phyloP scores from a whole-genome alignment of 2,797 vertebrate species.

The Enteromius treurensis region DNA sequence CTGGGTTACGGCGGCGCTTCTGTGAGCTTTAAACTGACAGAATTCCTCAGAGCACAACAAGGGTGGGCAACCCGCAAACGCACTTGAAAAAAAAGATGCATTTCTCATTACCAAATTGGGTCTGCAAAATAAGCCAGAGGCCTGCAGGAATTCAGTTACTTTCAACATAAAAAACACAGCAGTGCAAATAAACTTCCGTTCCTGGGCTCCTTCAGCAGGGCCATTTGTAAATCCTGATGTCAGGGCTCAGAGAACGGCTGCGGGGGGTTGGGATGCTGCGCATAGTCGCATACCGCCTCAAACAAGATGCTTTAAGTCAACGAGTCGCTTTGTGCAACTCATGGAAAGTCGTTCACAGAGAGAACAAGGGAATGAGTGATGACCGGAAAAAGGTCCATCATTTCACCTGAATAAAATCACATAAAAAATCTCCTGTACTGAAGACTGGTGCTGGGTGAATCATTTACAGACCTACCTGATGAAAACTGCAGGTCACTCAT shows the following conservation, averaged over 20 bases:
- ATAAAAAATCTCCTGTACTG: not conserved
- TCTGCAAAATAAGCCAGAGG: conserved; percentile 76
- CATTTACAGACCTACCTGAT: not conserved
- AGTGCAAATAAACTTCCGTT: conserved; percentile 78
- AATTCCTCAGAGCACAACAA: conserved; percentile 70
- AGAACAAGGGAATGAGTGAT: conserved; percentile 62
- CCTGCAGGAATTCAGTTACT: conserved; percentile 75
- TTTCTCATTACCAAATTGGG: conserved; percentile 84
- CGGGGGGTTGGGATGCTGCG: conserved; percentile 56
- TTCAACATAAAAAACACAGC: conserved; percentile 76
- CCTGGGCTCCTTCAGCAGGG: conserved; percentile 72
- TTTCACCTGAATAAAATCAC: conserved; percentile 8
- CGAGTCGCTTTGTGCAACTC: conserved; percentile 71
- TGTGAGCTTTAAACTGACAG: conserved; percentile 75
- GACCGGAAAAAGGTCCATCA: conserved; percentile 58
- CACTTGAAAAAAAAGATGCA: conserved; percentile 69
- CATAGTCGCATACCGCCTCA: conserved; percentile 74
- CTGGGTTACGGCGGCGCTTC: conserved; percentile 62
- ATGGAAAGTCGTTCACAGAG: conserved; percentile 65
- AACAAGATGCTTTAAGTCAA: conserved; percentile 62
- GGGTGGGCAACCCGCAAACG: conserved; percentile 70
- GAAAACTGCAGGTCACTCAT: not conserved
- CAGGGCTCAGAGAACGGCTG: conserved; percentile 69
- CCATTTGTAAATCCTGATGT: conserved; percentile 79
- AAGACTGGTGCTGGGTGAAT: not conserved